Evolutionary conservation across 2,888 invertebrate species (phyloP).

Genomic region (Andrena haemorrhoa): DNA sequence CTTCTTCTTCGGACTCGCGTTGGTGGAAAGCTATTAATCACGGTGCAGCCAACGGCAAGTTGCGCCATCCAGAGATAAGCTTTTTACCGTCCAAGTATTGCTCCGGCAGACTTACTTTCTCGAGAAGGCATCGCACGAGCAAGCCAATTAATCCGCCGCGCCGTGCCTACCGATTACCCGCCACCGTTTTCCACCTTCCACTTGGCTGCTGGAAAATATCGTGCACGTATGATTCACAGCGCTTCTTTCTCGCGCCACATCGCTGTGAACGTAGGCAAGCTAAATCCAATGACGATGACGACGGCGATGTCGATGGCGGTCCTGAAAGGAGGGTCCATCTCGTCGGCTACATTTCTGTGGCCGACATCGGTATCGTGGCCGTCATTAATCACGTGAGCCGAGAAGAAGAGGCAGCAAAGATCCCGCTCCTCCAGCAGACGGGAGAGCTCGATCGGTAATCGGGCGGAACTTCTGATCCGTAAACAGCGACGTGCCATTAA

Average conservation of each 20-base stretch:
- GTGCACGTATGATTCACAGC: not conserved
- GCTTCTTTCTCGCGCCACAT: not conserved
- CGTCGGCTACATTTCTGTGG: slow-evolving; percentile 51
- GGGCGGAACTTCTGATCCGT: slow-evolving; percentile 64
- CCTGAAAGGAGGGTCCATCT: slow-evolving; percentile 33
- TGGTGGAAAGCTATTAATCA: slow-evolving; percentile 68
- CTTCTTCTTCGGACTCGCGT: slow-evolving; percentile 58
- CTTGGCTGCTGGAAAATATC: not conserved
- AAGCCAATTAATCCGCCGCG: slow-evolving; percentile 32
- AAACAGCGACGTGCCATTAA: slow-evolving; percentile 61
- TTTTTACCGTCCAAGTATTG: slow-evolving; percentile 65
- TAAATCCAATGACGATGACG: not conserved
- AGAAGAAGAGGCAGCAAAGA: slow-evolving; percentile 55
- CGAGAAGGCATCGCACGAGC: not conserved
- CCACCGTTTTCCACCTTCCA: not conserved
- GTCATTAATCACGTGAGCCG: slow-evolving; percentile 65
- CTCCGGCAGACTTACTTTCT: slow-evolving; percentile 11
- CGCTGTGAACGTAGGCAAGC: not conserved
- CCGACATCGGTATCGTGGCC: slow-evolving; percentile 63
- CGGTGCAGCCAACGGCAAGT: slow-evolving; percentile 56
- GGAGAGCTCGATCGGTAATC: slow-evolving; percentile 62
- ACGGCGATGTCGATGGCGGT: not conserved
- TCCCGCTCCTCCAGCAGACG: slow-evolving; percentile 53
- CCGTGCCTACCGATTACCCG: slow-evolving; percentile 13
- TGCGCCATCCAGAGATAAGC: slow-evolving; percentile 64